Evolutionary conservation across 2,888 invertebrate species (phyloP).

Genomic region (Pristionchus maxplancki): DNA sequence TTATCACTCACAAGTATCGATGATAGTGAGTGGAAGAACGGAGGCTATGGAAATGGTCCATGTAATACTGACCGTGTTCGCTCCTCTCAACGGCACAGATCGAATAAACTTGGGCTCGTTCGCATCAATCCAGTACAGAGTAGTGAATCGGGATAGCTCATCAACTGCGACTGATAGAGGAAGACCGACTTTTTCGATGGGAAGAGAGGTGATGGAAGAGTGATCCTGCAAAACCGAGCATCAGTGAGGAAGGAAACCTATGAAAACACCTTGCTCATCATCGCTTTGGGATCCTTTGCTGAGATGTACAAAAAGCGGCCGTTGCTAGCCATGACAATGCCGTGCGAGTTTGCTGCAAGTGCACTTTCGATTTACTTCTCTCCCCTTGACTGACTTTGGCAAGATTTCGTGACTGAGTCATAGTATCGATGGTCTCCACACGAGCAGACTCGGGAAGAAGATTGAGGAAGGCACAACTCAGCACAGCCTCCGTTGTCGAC

Average conservation of each 20-base stretch:
- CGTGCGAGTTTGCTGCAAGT: background rate
- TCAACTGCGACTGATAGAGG: slow-evolving; percentile 58
- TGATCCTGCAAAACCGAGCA: slow-evolving; percentile 29
- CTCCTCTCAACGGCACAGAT: background rate
- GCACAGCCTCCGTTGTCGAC: slow-evolving; percentile 19
- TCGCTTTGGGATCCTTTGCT: slow-evolving; percentile 4
- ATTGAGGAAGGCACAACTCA: background rate
- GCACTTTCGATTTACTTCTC: too few relatives aligned
- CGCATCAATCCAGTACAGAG: slow-evolving; percentile 62
- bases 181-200: slow-evolving; percentile 57
- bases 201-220: slow-evolving; percentile 54
- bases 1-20: too few relatives aligned
- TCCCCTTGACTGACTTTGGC: background rate
- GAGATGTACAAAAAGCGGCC: background rate
- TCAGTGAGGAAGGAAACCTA: too few relatives aligned
- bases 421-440: slow-evolving; percentile 23
- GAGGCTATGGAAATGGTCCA: too few relatives aligned
- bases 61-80: slow-evolving; percentile 3
- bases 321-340: background rate
- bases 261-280: slow-evolving; percentile 21
- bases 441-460: background rate
- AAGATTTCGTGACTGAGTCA: background rate
- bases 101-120: slow-evolving; percentile 51
- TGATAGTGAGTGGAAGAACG: too few relatives aligned
- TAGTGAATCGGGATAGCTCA: slow-evolving; percentile 53